These are phyloP conservation scores for Tenthredo mesomela DNA, from an alignment of 2,888 invertebrate genomes.

Conservation along the genomic window DNA sequence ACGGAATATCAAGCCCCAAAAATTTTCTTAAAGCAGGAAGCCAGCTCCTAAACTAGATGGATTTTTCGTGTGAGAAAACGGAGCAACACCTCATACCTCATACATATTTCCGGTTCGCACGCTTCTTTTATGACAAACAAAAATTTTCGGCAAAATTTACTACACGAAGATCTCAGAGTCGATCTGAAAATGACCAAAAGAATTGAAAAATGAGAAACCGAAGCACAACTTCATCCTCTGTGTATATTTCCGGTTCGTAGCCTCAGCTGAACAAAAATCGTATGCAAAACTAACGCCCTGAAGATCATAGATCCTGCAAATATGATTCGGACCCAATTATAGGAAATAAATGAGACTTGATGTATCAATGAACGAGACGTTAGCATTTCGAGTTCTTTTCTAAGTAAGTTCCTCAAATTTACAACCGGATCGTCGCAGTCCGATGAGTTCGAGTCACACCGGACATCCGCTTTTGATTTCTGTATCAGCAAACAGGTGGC, in stretches of 20 bases:
- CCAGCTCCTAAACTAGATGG: slow-evolving; percentile 62
- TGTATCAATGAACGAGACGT: neutral
- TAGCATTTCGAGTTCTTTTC: neutral
- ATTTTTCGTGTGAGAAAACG: slow-evolving; percentile 64
- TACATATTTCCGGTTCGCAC: slow-evolving; percentile 21
- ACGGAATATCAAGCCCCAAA: slow-evolving; percentile 11
- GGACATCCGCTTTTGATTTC: slow-evolving; percentile 77
- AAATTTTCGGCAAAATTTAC: neutral
- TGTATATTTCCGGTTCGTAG: neutral
- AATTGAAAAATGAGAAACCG: slow-evolving; percentile 57
- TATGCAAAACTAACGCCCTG: neutral
- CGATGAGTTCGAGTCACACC: slow-evolving; percentile 70
- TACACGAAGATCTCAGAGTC: neutral
- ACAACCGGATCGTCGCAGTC: slow-evolving; percentile 60
- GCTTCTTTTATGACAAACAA: neutral
- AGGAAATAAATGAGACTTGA: neutral
- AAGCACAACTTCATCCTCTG: slow-evolving; percentile 57
- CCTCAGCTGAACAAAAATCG: neutral
- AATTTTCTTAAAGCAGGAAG: slow-evolving; percentile 61
- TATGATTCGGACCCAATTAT: neutral
- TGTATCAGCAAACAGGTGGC: slow-evolving; percentile 67
- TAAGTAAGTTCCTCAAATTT: neutral
- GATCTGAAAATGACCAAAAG: too few species aligned
- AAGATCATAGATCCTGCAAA: neutral
- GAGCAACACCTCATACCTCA: slow-evolving; percentile 57